Percentiles rank a stretch among this genome's conserved stretches.
phyloP scores from a whole-genome alignment of 2,113 vertebrate species.

The Neolamprologus longior region DNA sequence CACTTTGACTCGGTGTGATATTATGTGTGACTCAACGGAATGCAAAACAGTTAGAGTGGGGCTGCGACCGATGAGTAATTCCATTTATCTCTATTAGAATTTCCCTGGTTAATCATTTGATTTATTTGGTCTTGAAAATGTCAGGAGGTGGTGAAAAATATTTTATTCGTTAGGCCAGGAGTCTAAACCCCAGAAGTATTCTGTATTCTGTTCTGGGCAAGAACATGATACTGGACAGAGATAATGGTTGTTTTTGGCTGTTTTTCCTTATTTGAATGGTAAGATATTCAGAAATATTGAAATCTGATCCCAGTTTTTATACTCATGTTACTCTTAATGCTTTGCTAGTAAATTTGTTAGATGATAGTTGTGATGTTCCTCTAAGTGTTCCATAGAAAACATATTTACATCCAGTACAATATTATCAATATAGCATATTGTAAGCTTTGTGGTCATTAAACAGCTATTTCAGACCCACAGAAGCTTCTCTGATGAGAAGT shows the following conservation, averaged over 20 bases:
- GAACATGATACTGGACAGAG: not conserved
- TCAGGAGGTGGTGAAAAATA: not conserved
- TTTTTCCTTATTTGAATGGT: not conserved
- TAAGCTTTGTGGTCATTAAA: not conserved
- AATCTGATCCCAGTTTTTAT: not conserved
- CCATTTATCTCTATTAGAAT: not conserved
- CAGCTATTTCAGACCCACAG: not conserved
- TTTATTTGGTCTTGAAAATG: not conserved
- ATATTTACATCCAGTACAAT: not conserved
- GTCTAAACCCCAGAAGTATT: not conserved
- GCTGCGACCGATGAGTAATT: not conserved
- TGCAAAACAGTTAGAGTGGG: not conserved
- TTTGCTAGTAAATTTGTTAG: not conserved
- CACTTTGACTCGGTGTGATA: not conserved
- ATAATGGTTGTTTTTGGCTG: not conserved
- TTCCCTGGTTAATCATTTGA: not conserved
- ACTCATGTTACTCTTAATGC: not conserved
- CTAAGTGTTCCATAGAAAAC: not conserved
- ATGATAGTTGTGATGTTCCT: not conserved
- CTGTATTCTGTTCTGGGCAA: not conserved
- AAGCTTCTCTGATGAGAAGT: not conserved
- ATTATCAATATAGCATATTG: not conserved
- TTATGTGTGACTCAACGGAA: not conserved
- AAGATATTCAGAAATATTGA: not conserved
- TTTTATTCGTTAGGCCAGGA: not conserved